phyloP scores from a whole-genome alignment of 2,888 invertebrate species.

The Spicauda simplicius region DNA sequence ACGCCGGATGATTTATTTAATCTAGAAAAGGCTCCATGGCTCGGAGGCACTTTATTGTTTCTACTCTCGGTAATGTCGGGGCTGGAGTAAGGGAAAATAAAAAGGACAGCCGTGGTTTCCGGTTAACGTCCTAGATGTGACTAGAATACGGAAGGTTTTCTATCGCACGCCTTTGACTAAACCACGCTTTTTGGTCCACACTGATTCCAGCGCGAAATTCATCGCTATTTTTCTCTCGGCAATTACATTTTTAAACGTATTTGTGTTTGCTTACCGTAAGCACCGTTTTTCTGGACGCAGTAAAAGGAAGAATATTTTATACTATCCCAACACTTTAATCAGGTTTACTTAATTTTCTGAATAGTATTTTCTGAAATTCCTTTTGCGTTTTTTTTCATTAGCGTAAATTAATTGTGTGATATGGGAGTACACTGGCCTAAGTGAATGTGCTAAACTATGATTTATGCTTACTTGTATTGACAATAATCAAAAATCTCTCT shows the following conservation, averaged over 20 bases:
- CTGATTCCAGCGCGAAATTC: conserved; percentile 23
- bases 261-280: conserved; percentile 19
- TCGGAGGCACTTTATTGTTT: conserved; percentile 40
- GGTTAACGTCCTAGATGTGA: conserved; percentile 19
- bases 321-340: not conserved
- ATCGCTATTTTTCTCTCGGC: conserved; percentile 8
- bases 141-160: conserved; percentile 17
- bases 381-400: not conserved
- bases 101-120: conserved; percentile 14
- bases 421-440: too few species aligned
- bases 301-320: not conserved
- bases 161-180: conserved; percentile 12
- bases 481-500: too few species aligned
- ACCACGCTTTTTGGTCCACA: conserved; percentile 8
- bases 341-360: not conserved
- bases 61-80: conserved; percentile 19
- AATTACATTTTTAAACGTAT: conserved; percentile 26
- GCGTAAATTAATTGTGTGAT: too few species aligned
- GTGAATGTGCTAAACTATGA: too few species aligned
- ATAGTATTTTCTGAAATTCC: not conserved
- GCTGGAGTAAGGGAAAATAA: conserved; percentile 6
- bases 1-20: conserved; percentile 49
- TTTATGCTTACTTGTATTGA: too few species aligned
- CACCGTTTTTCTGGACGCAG: not conserved
- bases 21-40: conserved; percentile 40